Evolutionary conservation across 2,797 vertebrate genomes (phyloP), one percentile per base, ranked within the genome.

Genomic region (Acridotheres tristis): DNA sequence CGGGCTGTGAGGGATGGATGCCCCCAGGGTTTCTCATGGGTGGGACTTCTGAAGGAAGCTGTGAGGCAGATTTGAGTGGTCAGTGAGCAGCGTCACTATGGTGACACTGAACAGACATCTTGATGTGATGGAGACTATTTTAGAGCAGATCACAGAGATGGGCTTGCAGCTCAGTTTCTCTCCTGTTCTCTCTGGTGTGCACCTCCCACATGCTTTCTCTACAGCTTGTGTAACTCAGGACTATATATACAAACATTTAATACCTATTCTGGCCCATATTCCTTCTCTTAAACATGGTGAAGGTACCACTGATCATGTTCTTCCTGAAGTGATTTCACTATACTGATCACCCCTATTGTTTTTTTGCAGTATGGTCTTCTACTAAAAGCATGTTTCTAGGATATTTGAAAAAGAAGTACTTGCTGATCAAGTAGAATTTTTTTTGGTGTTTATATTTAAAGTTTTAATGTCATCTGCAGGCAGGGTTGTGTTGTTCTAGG

Each of bases 121-220:
- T 50, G 51, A 62, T 23, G 27, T 66, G 59, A 65, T 51, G 79
- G 34, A 87, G 61, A 38, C 51, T 86, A 63, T 80, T 93, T 81
- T 85, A 76, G 87, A 88, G 59, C 53, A 67, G 32, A 51, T 82
- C 0, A 0, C n/a, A 47, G 81, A 91, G 79, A 71, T 48, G 73
- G 83, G 34, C 55, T 86, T 79, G 71, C 66, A 88, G 53, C 74
- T 66, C 59, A 38, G 8, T 32, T 85, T 45, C 42, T 81, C 50
- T 92, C 40, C 79, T 69, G 32, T 26, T 90, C 36, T 47, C 45
- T 83, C 85, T 42, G n/a, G 10, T 10, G 13, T 69, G 53, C 45
- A 65, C 79, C 66, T 88, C 94, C 92, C 42, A 92, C 89, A 27
- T 65, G 25, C 32, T 88, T 91, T 85, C 69, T 61, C 45, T 79